These are phyloP conservation scores for Propithecus perrieri DNA, from an alignment of 2,797 vertebrate genomes.

Conservation along the genomic window DNA sequence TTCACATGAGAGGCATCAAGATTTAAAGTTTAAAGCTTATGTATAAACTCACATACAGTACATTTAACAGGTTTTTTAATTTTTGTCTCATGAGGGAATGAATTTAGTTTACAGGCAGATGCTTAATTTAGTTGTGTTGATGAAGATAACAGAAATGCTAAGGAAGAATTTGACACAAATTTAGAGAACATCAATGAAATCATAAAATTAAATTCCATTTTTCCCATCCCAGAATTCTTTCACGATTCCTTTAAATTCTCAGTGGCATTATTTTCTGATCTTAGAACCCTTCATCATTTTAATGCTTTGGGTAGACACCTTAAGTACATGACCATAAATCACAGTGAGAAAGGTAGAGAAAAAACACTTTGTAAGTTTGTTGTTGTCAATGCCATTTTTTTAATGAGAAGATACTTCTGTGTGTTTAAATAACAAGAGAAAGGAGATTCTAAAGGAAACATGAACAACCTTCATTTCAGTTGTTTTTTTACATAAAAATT, in stretches of 20 bases:
- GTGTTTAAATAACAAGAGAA: neutral
- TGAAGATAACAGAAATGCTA: neutral
- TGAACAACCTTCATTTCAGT: neutral
- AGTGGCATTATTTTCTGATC: neutral
- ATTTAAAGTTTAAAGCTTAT: conserved; percentile 21
- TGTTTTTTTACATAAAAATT: neutral
- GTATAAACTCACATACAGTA: neutral
- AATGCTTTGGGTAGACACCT: neutral
- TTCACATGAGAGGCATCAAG: neutral
- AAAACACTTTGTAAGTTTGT: neutral
- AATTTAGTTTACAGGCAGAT: neutral
- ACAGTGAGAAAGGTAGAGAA: neutral
- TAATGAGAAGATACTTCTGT: conserved; percentile 21
- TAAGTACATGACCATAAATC: conserved; percentile 21
- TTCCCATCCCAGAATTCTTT: neutral
- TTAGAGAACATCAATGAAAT: neutral
- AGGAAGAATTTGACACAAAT: neutral
- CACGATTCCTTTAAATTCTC: neutral
- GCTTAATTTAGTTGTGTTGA: neutral
- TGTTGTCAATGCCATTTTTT: conserved; percentile 38
- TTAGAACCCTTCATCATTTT: neutral
- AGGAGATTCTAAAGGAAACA: neutral
- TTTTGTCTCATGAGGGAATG: neutral
- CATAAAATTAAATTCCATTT: neutral
- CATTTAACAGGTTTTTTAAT: neutral